Base-by-base conservation (phyloP, 2,113 vertebrate species). In the Ameiurus melas region DNA sequence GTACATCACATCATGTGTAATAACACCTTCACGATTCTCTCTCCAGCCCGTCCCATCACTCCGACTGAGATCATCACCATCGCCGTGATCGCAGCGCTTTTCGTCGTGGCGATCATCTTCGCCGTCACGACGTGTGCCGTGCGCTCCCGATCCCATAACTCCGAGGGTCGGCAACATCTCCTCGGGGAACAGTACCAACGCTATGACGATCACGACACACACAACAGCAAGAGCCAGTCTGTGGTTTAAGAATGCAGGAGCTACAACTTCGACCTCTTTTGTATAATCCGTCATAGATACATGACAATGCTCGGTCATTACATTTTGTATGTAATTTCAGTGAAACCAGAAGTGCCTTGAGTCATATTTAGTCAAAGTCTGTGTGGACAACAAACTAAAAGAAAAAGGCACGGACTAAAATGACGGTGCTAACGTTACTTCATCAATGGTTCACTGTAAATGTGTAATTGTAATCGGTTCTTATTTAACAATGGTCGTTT, bases 21-120 rank as follows among this genome's bases (percentile, higher is more conserved):
- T 58, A 30, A 64, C 57, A 85, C 20, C 2, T 81, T 51, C 43
- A 12, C 33, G 90, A 4, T 53, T 90, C 89, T 66, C 53, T 88
- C 81, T 88, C 62, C 62, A 99, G 98, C 92, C 91, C 95, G 90
- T 30, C 81, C 95, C 60, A 95, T 98, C 80, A 96, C 93, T 30
- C 82, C 96, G 90, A 96, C 97, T 9, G 97, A 99, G 93, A 96
- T 98, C 86, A 95, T 99, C 92, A 97, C 97, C 43, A 96, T 99
- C 1, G 94, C 94, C 16, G 96, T 99, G 25, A 94, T 99, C 0
- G 92, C 96, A 1, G 97, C 96, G 9, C 93, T 99, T 1, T 87
- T 97, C 79, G 66, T 97, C 7, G 96, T 98, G 10, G 97, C 97
- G 0, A 82, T 96, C 89, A 90, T 99, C 81, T 99, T 99, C 2